Evolutionary conservation across 2,888 invertebrate genomes (phyloP).

Genomic region (Nowickia ferox): DNA sequence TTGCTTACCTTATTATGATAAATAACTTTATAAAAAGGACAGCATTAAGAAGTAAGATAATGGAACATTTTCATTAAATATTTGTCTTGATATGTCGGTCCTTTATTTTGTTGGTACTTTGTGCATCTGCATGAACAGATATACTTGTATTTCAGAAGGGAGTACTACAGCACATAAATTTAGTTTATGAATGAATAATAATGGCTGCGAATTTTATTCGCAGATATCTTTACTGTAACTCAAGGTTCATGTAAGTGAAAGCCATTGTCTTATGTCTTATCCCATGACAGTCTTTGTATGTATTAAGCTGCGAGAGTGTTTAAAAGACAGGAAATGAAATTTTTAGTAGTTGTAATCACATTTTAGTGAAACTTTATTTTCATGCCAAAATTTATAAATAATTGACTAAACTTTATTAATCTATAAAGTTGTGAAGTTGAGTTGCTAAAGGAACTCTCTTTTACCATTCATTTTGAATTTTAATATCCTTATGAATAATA

Average conservation of each 20-base stretch:
- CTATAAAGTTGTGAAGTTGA: conserved; percentile 27
- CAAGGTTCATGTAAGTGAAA: conserved; percentile 8
- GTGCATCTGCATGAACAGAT: not conserved
- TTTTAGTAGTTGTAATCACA: conserved; percentile 28
- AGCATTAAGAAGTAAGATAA: not conserved
- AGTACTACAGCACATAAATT: conserved; percentile 27
- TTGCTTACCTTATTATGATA: not conserved
- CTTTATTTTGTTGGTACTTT: not conserved
- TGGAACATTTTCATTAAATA: too few relatives aligned
- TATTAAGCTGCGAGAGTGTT: not conserved
- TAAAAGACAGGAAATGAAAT: conserved; percentile 31
- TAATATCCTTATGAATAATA: not conserved
- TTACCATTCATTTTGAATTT: not conserved
- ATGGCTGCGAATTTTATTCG: conserved; percentile 35
- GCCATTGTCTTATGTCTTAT: conserved; percentile 7
- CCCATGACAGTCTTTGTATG: not conserved
- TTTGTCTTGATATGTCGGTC: conserved; percentile 6
- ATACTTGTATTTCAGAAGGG: not conserved
- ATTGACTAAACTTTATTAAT: conserved; percentile 59
- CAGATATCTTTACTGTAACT: conserved; percentile 17
- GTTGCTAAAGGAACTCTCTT: not conserved
- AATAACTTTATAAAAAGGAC: not conserved
- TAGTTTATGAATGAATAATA: conserved; percentile 49
- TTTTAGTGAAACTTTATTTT: conserved; percentile 45
- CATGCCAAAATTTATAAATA: conserved; percentile 52